Conservation (phyloP, 2,113 vertebrate species). For the Litocranius walleri region DNA sequence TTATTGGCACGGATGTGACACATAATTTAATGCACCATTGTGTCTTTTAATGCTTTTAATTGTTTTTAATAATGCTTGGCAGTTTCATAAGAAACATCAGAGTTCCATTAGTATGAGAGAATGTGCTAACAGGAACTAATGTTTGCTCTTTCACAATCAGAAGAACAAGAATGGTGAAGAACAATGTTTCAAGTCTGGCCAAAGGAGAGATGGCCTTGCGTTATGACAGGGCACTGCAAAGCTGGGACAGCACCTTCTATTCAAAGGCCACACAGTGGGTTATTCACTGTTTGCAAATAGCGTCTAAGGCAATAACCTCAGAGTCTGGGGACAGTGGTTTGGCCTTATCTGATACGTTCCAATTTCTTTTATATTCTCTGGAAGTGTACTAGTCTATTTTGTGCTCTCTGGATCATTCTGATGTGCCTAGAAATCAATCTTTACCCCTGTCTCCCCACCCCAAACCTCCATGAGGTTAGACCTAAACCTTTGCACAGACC, state of each 20-base stretch:
- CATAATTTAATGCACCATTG: constrained; percentile 17
- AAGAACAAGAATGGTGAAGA: background rate
- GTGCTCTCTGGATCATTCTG: background rate
- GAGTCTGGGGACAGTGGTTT: background rate
- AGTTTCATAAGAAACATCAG: background rate
- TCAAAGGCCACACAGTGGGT: background rate
- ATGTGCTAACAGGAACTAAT: background rate
- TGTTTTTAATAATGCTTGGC: background rate
- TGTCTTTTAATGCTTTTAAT: constrained; percentile 27
- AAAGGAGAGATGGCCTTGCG: background rate
- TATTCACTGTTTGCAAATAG: background rate
- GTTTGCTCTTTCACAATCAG: background rate
- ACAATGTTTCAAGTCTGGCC: background rate
- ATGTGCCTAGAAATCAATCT: background rate
- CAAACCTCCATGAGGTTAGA: background rate
- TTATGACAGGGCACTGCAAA: background rate
- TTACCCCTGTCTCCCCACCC: background rate
- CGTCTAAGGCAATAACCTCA: background rate
- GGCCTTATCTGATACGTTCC: background rate
- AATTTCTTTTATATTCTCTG: background rate
- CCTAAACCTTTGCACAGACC: background rate
- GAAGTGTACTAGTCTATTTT: background rate
- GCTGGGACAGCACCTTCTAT: background rate
- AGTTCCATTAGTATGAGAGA: background rate
- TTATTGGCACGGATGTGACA: background rate